phyloP scores from a whole-genome alignment of 2,113 vertebrate species.

The Rhinopomastus cyanomelas region DNA sequence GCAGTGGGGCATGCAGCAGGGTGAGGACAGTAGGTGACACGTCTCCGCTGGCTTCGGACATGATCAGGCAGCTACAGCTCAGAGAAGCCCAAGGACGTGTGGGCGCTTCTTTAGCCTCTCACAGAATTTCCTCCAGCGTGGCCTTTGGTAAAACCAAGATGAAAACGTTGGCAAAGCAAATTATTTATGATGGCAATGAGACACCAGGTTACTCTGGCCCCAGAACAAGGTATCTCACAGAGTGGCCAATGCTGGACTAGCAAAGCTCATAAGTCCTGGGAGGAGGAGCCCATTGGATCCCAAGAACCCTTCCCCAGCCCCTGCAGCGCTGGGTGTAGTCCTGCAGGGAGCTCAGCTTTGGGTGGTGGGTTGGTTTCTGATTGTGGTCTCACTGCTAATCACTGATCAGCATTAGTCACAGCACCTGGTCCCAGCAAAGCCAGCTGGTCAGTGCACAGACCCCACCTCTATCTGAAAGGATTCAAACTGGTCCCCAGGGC shows the following conservation, averaged over 20 bases:
- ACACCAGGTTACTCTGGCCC: fast-evolving
- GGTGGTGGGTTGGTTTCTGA: not conserved
- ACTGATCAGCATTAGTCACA: not conserved
- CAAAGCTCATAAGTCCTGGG: not conserved
- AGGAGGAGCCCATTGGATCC: not conserved
- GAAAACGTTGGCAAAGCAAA: not conserved
- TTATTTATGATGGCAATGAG: not conserved
- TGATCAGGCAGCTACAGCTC: fast-evolving
- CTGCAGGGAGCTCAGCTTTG: not conserved
- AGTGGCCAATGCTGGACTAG: not conserved
- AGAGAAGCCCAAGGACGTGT: fast-evolving
- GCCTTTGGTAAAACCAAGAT: fast-evolving
- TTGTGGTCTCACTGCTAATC: not conserved
- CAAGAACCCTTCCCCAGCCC: fast-evolving
- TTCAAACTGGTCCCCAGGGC: fast-evolving
- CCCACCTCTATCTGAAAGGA: not conserved
- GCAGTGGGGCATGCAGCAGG: not conserved
- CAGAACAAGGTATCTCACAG: not conserved
- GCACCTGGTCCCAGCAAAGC: not conserved
- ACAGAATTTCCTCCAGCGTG: not conserved
- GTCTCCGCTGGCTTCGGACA: not conserved
- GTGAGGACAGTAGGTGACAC: not conserved
- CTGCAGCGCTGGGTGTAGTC: fast-evolving
- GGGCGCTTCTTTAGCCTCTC: fast-evolving
- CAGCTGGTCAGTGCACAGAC: not conserved